Evolutionary conservation across 2,888 invertebrate genomes (phyloP).

Genomic region (Hipparchia sbordonii): DNA sequence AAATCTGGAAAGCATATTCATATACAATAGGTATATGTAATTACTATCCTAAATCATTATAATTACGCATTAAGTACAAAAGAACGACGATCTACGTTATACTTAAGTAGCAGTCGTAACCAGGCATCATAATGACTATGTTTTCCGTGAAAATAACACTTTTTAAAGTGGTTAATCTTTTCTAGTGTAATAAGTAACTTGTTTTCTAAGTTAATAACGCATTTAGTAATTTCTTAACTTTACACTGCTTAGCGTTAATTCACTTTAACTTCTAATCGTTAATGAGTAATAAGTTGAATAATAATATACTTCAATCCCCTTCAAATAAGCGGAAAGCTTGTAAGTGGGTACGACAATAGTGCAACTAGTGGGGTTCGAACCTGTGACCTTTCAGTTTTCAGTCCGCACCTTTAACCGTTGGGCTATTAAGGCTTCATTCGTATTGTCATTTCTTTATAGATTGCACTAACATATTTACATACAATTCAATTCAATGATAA

Average conservation of each 20-base stretch:
- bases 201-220: too few species aligned
- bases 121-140: not conserved
- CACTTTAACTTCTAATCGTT: too few species aligned
- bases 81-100: not conserved
- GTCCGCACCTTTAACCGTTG: too few species aligned
- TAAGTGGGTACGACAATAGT: too few species aligned
- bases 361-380: too few species aligned
- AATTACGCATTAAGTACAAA: not conserved
- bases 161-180: not conserved
- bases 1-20: not conserved
- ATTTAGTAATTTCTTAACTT: too few species aligned
- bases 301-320: too few species aligned
- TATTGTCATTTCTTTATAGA: not conserved
- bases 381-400: too few species aligned
- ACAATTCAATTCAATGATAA: constrained; percentile 15
- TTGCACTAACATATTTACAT: constrained; percentile 4
- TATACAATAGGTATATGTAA: not conserved
- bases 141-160: not conserved
- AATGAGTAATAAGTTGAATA: too few species aligned
- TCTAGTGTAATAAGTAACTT: too few species aligned
- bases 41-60: not conserved
- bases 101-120: not conserved
- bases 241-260: not conserved
- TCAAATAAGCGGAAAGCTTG: too few species aligned
- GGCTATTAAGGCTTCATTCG: not conserved